Conservation (phyloP, 1,140 invertebrate species). For the Drosophila carrolli region DNA sequence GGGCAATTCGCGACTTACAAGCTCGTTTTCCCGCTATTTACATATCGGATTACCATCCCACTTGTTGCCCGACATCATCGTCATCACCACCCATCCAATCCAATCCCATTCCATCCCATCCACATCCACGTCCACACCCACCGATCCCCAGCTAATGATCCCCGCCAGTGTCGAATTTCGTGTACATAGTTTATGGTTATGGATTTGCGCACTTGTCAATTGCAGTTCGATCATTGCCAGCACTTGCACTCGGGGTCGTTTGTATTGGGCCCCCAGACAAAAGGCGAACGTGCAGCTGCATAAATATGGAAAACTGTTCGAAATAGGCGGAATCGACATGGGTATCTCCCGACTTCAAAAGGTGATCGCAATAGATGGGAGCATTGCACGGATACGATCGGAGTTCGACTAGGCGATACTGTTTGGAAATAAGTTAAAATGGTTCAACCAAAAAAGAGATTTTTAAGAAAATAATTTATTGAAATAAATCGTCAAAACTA, state of each 20-base stretch:
- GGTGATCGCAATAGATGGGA: constrained; percentile 25
- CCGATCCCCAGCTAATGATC: constrained; percentile 23
- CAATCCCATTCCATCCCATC: neutral
- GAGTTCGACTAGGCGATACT: constrained; percentile 12
- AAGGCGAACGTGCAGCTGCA: constrained; percentile 77
- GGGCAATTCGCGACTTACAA: constrained; percentile 39
- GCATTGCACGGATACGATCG: neutral
- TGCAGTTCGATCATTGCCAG: constrained; percentile 60
- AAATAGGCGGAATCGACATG: constrained; percentile 27
- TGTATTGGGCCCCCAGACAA: constrained; percentile 31
- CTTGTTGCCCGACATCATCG: constrained; percentile 54
- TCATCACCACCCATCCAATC: neutral
- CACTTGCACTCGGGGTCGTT: constrained; percentile 37
- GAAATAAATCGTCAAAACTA: no score
- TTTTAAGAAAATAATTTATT: no score
- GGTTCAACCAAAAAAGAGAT: no score
- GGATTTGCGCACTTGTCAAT: constrained; percentile 80
- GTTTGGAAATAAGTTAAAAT: neutral
- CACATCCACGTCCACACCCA: constrained; percentile 1
- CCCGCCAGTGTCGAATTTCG: constrained; percentile 61
- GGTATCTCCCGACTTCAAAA: constrained; percentile 34
- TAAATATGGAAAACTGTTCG: constrained; percentile 55
- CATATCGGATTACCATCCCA: constrained; percentile 56
- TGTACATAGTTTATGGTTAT: constrained; percentile 70
- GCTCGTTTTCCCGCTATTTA: constrained; percentile 15